Evolutionary conservation across 2,113 vertebrate species (phyloP).

Genomic region (Stigmatopora nigra): DNA sequence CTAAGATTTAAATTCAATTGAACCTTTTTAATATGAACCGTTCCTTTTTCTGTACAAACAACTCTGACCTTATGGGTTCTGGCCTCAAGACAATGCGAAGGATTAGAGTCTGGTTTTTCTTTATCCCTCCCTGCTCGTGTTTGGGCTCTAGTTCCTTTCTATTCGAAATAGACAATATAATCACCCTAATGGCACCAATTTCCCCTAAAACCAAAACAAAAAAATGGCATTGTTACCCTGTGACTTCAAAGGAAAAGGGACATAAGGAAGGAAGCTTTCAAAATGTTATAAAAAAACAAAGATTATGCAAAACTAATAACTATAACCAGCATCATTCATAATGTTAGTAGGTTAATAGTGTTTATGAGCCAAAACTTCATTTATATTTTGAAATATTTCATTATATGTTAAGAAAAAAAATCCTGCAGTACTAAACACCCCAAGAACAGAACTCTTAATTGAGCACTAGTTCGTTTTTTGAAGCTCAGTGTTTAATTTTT

Average conservation of each 20-base stretch:
- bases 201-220: constrained; percentile 6
- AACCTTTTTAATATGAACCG: constrained; percentile 58
- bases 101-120: constrained; percentile 43
- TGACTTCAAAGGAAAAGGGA: neutral
- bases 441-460: constrained; percentile 35
- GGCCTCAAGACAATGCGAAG: constrained; percentile 36
- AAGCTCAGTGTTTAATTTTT: constrained; percentile 35
- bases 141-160: constrained; percentile 27
- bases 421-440: neutral
- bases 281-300: constrained; percentile 36
- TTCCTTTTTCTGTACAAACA: constrained; percentile 48
- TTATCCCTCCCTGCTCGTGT: constrained; percentile 15
- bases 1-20: constrained; percentile 48
- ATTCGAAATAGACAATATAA: constrained; percentile 12
- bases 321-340: constrained; percentile 21
- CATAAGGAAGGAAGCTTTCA: constrained; percentile 3
- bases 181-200: neutral
- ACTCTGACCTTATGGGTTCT: constrained; percentile 40
- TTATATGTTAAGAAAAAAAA: neutral
- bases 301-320: constrained; percentile 42
- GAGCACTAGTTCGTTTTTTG: constrained; percentile 30
- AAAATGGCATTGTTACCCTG: constrained; percentile 28
- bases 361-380: constrained; percentile 33
- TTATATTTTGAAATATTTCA: constrained; percentile 25
- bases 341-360: constrained; percentile 3